Conservation (phyloP, 2,888 invertebrate species). For the Ennomos erosarius region DNA sequence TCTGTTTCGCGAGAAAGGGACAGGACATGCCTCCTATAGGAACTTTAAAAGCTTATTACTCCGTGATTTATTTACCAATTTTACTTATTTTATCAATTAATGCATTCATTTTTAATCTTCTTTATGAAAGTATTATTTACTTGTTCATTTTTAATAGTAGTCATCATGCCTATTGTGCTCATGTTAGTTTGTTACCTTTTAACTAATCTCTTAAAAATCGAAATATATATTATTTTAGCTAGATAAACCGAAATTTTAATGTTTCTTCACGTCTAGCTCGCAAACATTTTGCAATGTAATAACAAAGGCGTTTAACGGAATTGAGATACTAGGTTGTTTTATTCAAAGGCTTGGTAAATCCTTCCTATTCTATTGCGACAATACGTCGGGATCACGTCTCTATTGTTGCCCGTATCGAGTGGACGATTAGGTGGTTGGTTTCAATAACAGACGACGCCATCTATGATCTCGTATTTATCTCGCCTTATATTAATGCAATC, state of each 20-base stretch:
- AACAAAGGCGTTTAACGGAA: constrained; percentile 71
- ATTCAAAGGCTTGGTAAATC: constrained; percentile 73
- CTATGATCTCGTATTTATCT: constrained; percentile 7
- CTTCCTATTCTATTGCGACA: constrained; percentile 75
- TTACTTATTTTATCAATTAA: too few relatives aligned
- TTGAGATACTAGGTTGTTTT: constrained; percentile 70
- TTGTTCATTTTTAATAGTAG: too few relatives aligned
- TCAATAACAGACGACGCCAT: constrained; percentile 60
- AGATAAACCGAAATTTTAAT: constrained; percentile 46
- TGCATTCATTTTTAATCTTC: too few relatives aligned
- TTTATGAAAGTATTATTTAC: too few relatives aligned
- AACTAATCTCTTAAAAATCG: too few relatives aligned
- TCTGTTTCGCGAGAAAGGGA: too few relatives aligned
- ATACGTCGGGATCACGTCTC: constrained; percentile 67
- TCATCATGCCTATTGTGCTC: too few relatives aligned
- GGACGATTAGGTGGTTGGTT: constrained; percentile 72
- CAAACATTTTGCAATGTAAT: constrained; percentile 62
- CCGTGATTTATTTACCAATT: too few relatives aligned
- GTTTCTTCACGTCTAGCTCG: constrained; percentile 53
- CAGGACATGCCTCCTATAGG: too few relatives aligned
- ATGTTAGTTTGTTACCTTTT: too few relatives aligned
- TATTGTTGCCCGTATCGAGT: constrained; percentile 73
- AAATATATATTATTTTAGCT: too few relatives aligned
- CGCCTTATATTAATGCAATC: not conserved
- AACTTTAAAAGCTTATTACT: too few relatives aligned